Base-by-base conservation (phyloP, 2,888 invertebrate genomes). In the Lydus trimaculatus region DNA sequence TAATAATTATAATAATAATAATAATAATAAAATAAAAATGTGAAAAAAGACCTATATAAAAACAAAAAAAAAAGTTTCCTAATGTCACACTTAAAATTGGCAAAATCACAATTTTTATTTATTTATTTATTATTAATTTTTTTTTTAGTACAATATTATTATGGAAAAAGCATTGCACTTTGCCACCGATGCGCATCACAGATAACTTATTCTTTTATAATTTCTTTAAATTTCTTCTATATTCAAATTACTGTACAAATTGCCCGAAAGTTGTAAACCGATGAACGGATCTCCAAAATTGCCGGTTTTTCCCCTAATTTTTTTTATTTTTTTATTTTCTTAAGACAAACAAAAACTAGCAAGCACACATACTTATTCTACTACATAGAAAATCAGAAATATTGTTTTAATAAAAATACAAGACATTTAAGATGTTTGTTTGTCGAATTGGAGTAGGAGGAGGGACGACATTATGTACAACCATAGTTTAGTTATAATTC, bases 111-210 rank as follows among this genome's bases (percentile, higher is more conserved):
- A 83, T 81, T 78, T 83, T 75, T 76, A 79, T 52, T 20, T 20
- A 1, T 43, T 43, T 17, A 43, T n/a, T 43, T 17, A 43, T 39
- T 20, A 52, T 52, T 23, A 52, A 23, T 23, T 52, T 52, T n/a
- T 8, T n/a, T n/a, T 78, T 79, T 61, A 69, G 63, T 66, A 66
- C 66, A 66, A 52, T 52, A 23, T 52, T 52, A 52, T 52, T 61
- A 63, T 66, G 75, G 74, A 76, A 79, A 77, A 52, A 82, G 83
- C 84, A 84, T 84, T 84, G 84, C 84, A 84, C 84, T 83, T 83
- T 83, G 82, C 84, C 83, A 81, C 79, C 78, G 80, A 79, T 80
- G 79, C 81, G 80, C 82, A 84, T 84, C 84, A 84, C 84, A 84
- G 84, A 84, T 82, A 83, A 82, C 76, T 79, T 78, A 71, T 74